Conservation (phyloP, 2,797 vertebrate genomes). For the Sebastes iracundus region DNA sequence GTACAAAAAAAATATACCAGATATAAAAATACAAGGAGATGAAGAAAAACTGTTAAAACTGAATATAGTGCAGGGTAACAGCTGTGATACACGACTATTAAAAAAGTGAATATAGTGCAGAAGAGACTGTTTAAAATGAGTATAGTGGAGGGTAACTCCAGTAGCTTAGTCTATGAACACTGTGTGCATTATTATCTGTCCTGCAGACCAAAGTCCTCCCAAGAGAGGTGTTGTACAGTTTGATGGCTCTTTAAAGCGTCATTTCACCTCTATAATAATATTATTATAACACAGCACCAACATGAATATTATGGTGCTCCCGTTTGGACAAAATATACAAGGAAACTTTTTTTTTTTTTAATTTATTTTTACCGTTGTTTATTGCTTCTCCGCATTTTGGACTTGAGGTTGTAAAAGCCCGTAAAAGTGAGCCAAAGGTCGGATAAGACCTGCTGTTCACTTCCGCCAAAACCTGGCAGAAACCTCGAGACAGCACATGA, state of each 20-base stretch:
- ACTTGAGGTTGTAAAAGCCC: slow-evolving; percentile 28
- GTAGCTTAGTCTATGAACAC: too few relatives aligned
- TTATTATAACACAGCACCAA: neutral
- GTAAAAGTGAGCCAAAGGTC: neutral
- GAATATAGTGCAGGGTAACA: too few relatives aligned
- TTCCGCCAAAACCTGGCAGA: slow-evolving; percentile 20
- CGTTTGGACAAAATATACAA: neutral
- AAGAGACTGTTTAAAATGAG: too few relatives aligned
- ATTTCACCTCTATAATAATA: neutral
- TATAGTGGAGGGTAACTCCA: too few relatives aligned
- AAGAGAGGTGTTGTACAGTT: too few relatives aligned
- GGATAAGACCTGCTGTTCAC: neutral
- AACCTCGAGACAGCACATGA: neutral
- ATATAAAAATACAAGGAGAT: too few relatives aligned
- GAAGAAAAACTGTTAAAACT: too few relatives aligned
- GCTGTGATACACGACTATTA: fast-evolving
- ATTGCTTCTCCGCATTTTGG: neutral
- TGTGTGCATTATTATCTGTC: too few relatives aligned
- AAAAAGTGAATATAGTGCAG: too few relatives aligned
- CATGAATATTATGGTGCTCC: neutral
- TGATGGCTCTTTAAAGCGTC: neutral
- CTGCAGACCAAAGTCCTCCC: too few relatives aligned
- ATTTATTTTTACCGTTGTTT: slow-evolving; percentile 33
- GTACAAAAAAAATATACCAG: too few relatives aligned
- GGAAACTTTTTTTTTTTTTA: neutral